Base-by-base conservation (phyloP, 2,113 vertebrate genomes). In the Oncorhynchus mykiss region DNA sequence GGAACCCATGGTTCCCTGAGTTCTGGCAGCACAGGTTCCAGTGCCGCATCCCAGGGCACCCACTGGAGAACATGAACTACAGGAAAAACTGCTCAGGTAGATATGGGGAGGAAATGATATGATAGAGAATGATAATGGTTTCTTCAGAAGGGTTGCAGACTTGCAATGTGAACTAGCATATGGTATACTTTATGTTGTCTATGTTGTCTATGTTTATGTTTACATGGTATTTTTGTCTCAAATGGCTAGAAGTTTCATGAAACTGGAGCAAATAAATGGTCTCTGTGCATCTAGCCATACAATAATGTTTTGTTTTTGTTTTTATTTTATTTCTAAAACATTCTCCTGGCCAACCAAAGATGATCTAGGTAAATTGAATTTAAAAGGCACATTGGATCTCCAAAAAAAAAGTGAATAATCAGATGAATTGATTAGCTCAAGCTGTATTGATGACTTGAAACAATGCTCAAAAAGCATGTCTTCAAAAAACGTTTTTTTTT, bases 1-100 rank as follows among this genome's bases (percentile, higher is more conserved):
- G 98, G 76, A 99, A 99, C 84, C 98, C 98, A 0, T 99, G 98
- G 98, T 99, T 99, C 75, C 94, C 96, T 0, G 97, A 99, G 85
- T 99, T 99, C 92, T 99, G 97, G 98, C 98, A 99, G 87, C 94
- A 99, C 82, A 95, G 96, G 3, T 99, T 99, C 80, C 97, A 99
- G 90, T 99, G 98, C 77, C 96, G 96, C 64, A 93, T 99, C 12
- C 94, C 94, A 0, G 98, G 98, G 69, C 96, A 99, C 75, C 93
- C 95, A 0, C 93, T 91, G 54, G 97, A 99, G 89, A 98, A 99
- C 82, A 84, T 76, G 22, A 97, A 96, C 84, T 98, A 96, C 86
- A 95, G 91, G 77, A 95, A 92, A 75, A 96, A 97, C 87, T 99
- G 98, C 87, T 96, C 96, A 90, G 97, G 98, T 99, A 97, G 25